Evolutionary conservation across 2,113 vertebrate genomes (phyloP).

Genomic region (Cinclus mexicanus): DNA sequence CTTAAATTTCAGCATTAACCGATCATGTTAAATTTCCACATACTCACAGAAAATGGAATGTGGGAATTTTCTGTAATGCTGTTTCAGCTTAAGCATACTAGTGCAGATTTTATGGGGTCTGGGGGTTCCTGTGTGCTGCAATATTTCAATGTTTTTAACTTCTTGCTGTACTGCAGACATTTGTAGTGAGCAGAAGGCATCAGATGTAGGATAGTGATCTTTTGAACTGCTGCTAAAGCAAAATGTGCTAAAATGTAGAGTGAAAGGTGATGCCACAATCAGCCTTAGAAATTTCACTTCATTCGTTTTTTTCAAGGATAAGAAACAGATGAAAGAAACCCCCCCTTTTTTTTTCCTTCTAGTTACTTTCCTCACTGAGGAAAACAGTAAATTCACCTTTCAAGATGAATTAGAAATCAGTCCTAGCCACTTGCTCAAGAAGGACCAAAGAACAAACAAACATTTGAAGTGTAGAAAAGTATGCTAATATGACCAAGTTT

Average conservation of each 20-base stretch:
- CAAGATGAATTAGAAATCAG: background rate
- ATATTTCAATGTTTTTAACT: background rate
- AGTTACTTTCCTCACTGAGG: background rate
- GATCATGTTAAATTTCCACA: background rate
- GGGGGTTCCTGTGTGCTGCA: background rate
- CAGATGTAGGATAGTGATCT: slow-evolving; percentile 23
- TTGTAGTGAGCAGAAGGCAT: background rate
- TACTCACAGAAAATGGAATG: background rate
- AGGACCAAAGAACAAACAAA: background rate
- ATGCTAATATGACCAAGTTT: background rate
- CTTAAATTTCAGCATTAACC: background rate
- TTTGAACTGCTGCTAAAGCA: slow-evolving; percentile 28
- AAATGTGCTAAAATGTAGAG: slow-evolving; percentile 14
- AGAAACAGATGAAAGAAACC: background rate
- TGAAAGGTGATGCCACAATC: slow-evolving; percentile 19
- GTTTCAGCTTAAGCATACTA: background rate
- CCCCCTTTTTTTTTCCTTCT: too few species aligned
- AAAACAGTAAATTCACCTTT: background rate
- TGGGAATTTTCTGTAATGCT: background rate
- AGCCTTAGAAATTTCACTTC: background rate
- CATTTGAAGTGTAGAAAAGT: background rate
- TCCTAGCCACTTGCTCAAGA: background rate
- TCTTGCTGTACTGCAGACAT: background rate
- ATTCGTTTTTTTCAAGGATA: background rate
- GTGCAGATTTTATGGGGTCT: background rate